A percentile compares a stretch with the other conserved stretches of the same genome.
Conservation (phyloP, 2,888 invertebrate genomes). For the Agrochola lychnidis region DNA sequence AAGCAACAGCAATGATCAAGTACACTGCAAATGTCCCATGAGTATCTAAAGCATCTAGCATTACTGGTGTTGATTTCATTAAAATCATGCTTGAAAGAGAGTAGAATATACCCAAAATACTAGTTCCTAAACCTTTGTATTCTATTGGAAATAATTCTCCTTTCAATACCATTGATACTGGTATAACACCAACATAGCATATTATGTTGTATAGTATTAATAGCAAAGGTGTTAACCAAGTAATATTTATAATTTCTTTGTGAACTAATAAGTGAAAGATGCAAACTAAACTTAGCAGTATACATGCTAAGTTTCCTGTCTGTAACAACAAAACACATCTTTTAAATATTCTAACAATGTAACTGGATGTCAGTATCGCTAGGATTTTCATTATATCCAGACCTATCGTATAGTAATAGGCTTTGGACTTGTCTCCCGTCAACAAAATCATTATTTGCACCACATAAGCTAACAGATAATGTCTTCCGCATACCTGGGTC, state of each 20-base stretch:
- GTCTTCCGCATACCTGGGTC: slow-evolving; percentile 54
- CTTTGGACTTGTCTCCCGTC: slow-evolving; percentile 50
- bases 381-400: slow-evolving; percentile 53
- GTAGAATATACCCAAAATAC: slow-evolving; percentile 52
- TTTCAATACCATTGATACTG: slow-evolving; percentile 56
- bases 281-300: slow-evolving; percentile 30
- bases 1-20: slow-evolving; percentile 28
- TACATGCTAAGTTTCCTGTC: slow-evolving; percentile 37
- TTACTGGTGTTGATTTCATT: slow-evolving; percentile 52
- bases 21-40: slow-evolving; percentile 43
- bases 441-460: slow-evolving; percentile 56
- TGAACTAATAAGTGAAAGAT: slow-evolving; percentile 23
- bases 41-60: slow-evolving; percentile 39
- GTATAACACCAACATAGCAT: slow-evolving; percentile 58
- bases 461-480: slow-evolving; percentile 57
- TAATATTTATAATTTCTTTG: slow-evolving; percentile 19
- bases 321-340: slow-evolving; percentile 35
- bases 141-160: slow-evolving; percentile 57
- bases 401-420: slow-evolving; percentile 53
- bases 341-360: slow-evolving; percentile 38
- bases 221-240: slow-evolving; percentile 45
- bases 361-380: slow-evolving; percentile 51
- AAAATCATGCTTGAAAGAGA: slow-evolving; percentile 54
- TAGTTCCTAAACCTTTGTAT: slow-evolving; percentile 54
- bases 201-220: slow-evolving; percentile 55